A percentile compares a stretch with the other conserved stretches of the same genome.
These are phyloP conservation scores for Cerceris ruficornis DNA, from an alignment of 2,888 invertebrate genomes.

Conservation along the genomic window DNA sequence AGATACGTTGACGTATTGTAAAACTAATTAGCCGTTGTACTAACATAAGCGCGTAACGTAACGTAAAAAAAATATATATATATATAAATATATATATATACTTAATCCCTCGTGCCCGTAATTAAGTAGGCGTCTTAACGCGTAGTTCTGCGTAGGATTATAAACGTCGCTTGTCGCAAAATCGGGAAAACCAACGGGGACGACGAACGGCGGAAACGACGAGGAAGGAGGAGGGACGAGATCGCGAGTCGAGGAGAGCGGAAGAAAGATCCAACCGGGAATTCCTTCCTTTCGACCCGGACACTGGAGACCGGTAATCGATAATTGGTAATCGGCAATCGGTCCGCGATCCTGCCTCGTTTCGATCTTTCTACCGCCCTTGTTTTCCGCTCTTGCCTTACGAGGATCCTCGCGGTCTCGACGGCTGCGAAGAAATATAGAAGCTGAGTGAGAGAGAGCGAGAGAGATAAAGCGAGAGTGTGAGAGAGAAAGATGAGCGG, in stretches of 20 bases:
- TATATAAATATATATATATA: conserved; percentile 29
- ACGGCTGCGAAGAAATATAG: background rate
- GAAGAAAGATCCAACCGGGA: background rate
- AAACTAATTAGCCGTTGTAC: conserved; percentile 66
- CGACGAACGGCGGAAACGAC: background rate
- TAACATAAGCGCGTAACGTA: conserved; percentile 56
- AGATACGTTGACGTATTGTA: conserved; percentile 61
- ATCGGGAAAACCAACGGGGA: conserved; percentile 19
- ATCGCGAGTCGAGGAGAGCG: conserved; percentile 1
- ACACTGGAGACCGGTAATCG: conserved; percentile 2
- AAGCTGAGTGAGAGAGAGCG: background rate
- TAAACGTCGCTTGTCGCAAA: conserved; percentile 62
- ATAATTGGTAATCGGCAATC: conserved; percentile 1
- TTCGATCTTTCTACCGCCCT: conserved; percentile 46
- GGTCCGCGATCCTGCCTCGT: background rate
- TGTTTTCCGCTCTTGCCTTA: conserved; percentile 55
- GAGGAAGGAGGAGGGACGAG: background rate
- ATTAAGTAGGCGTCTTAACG: conserved; percentile 64
- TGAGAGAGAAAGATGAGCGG: background rate
- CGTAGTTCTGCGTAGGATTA: conserved; percentile 64
- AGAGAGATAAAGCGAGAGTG: conserved; percentile 6
- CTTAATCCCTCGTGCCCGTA: conserved; percentile 62
- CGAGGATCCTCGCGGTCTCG: background rate
- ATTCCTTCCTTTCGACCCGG: conserved; percentile 19
- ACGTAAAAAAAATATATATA: conserved; percentile 27